Percentiles rank a stretch among this genome's conserved stretches.
Conservation (phyloP, 2,888 invertebrate species). For the Athalia cordata region DNA sequence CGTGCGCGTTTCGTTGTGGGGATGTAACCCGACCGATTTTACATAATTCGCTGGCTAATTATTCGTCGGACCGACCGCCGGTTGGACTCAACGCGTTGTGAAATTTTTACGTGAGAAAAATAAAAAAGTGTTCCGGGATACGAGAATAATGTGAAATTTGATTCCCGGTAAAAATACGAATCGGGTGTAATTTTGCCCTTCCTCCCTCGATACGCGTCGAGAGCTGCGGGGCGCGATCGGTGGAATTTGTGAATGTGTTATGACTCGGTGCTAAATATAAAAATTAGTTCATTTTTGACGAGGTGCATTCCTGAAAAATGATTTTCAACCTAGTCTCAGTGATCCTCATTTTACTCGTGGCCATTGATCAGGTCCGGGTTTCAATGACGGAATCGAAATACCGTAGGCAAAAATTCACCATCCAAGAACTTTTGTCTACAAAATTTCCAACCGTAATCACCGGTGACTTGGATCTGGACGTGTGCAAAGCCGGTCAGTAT, state of each 20-base stretch:
- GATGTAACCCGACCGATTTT: too few species aligned
- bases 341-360: slow-evolving; percentile 27
- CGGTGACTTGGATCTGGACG: slow-evolving; percentile 86
- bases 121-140: not conserved
- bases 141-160: not conserved
- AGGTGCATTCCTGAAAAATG: slow-evolving; percentile 58
- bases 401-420: slow-evolving; percentile 75
- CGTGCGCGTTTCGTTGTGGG: slow-evolving; percentile 14
- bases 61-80: too few species aligned
- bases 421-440: slow-evolving; percentile 80
- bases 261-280: slow-evolving; percentile 28
- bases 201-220: slow-evolving; percentile 1
- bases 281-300: slow-evolving; percentile 45
- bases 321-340: slow-evolving; percentile 46
- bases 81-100: too few species aligned
- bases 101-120: not conserved
- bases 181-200: not conserved
- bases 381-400: slow-evolving; percentile 45
- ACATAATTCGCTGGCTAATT: too few species aligned
- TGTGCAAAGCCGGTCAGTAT: slow-evolving; percentile 89
- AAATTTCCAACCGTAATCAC: slow-evolving; percentile 83
- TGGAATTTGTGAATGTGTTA: slow-evolving; percentile 26
- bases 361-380: not conserved
- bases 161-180: not conserved
- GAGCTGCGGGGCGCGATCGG: not conserved